Evolutionary conservation across 2,888 invertebrate species (phyloP).

Genomic region (Colostygia pectinataria): DNA sequence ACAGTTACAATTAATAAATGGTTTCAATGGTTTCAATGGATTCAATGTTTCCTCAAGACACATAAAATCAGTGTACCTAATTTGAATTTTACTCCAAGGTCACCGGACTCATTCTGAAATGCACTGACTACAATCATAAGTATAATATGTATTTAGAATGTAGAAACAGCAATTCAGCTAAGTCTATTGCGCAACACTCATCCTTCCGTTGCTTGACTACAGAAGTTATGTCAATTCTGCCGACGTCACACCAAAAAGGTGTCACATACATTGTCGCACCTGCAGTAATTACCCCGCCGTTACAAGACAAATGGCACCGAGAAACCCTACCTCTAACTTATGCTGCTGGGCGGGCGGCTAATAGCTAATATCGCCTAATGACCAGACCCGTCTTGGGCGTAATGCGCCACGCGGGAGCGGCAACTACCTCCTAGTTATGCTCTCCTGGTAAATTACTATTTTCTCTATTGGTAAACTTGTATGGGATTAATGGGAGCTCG

Average conservation of each 20-base stretch:
- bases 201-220: not conserved
- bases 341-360: constrained; percentile 69
- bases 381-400: constrained; percentile 76
- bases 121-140: too few relatives aligned
- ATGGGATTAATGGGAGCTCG: constrained; percentile 14
- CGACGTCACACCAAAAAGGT: constrained; percentile 23
- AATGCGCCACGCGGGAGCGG: constrained; percentile 74
- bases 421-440: constrained; percentile 39
- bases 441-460: constrained; percentile 38
- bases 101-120: too few relatives aligned
- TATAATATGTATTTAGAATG: too few relatives aligned
- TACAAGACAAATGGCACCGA: constrained; percentile 64
- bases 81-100: too few relatives aligned
- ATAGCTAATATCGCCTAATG: constrained; percentile 83
- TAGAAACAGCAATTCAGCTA: too few relatives aligned
- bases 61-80: too few relatives aligned
- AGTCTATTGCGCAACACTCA: too few relatives aligned
- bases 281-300: constrained; percentile 50
- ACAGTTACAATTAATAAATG: too few relatives aligned
- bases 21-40: too few relatives aligned
- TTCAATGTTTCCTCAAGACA: too few relatives aligned
- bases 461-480: constrained; percentile 30
- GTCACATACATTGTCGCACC: constrained; percentile 27
- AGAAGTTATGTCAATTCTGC: constrained; percentile 1
- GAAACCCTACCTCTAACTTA: constrained; percentile 63